Evolutionary conservation across 2,888 invertebrate genomes (phyloP).

Genomic region (Hartigia nigra): DNA sequence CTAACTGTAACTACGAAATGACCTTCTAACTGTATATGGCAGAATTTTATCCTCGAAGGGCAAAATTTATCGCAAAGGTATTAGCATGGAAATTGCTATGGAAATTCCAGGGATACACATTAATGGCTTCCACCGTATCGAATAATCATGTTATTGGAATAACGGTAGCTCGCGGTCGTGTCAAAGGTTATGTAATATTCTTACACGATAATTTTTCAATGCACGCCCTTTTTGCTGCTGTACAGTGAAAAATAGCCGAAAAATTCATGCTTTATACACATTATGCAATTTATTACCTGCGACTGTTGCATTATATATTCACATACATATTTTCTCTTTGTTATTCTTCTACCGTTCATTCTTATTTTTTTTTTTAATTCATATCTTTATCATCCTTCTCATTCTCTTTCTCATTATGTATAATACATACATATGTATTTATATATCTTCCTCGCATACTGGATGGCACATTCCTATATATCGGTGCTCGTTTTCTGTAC

Average conservation of each 20-base stretch:
- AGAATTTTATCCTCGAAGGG: background rate
- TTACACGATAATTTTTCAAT: background rate
- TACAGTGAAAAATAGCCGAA: background rate
- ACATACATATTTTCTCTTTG: slow-evolving; percentile 35
- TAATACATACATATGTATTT: background rate
- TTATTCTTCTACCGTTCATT: slow-evolving; percentile 21
- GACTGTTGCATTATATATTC: slow-evolving; percentile 46
- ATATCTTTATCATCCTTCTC: slow-evolving; percentile 18
- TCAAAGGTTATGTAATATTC: background rate
- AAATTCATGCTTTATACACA: slow-evolving; percentile 27
- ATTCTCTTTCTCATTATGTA: slow-evolving; percentile 15
- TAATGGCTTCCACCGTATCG: background rate
- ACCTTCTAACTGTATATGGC: slow-evolving; percentile 52
- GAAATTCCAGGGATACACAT: background rate
- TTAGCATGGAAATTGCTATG: background rate
- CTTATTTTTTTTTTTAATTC: slow-evolving; percentile 24
- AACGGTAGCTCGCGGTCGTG: background rate
- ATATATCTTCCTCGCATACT: slow-evolving; percentile 42
- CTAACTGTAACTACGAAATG: slow-evolving; percentile 37
- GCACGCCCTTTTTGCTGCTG: background rate
- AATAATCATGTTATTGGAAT: background rate
- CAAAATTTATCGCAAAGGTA: background rate
- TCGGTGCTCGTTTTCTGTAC: slow-evolving; percentile 36
- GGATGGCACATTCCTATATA: slow-evolving; percentile 54
- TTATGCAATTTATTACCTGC: slow-evolving; percentile 41